A percentile compares a stretch with the other conserved stretches of the same genome.
Conservation (phyloP, 2,888 invertebrate species). For the Ophonus ardosiacus region DNA sequence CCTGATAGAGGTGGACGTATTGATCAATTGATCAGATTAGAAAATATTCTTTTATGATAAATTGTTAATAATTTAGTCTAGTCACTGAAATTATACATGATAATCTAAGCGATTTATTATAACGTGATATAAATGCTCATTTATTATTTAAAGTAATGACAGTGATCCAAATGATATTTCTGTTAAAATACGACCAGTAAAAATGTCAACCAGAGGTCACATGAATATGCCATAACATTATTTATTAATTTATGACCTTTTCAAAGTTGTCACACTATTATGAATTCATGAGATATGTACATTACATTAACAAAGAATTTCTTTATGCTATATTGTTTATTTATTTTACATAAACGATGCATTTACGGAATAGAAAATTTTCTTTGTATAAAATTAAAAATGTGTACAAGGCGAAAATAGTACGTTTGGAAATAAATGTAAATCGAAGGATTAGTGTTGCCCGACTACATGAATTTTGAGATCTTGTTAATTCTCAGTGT, state of each 20-base stretch:
- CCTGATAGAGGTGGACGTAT: conserved; percentile 21
- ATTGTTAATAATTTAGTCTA: conserved; percentile 41
- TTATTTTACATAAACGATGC: no score
- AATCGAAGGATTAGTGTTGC: no score
- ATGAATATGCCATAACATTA: conserved; percentile 28
- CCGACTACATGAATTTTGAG: no score
- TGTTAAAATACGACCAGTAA: conserved; percentile 27
- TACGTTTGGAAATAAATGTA: no score
- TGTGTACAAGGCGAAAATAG: no score
- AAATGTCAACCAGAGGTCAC: conserved; percentile 23
- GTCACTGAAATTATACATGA: conserved; percentile 43
- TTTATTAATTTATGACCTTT: conserved; percentile 40
- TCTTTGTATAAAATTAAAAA: no score
- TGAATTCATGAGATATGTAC: neutral
- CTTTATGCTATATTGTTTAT: neutral
- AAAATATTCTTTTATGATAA: conserved; percentile 43
- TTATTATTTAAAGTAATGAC: conserved; percentile 46
- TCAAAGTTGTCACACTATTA: neutral
- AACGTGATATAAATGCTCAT: conserved; percentile 25
- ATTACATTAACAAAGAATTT: neutral
- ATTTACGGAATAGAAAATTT: no score
- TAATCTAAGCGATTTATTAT: conserved; percentile 46
- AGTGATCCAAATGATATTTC: conserved; percentile 45
- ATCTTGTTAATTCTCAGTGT: no score
- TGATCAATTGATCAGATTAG: conserved; percentile 44